phyloP scores from a whole-genome alignment of 2,797 vertebrate genomes.

The Micrastur ruficollis region DNA sequence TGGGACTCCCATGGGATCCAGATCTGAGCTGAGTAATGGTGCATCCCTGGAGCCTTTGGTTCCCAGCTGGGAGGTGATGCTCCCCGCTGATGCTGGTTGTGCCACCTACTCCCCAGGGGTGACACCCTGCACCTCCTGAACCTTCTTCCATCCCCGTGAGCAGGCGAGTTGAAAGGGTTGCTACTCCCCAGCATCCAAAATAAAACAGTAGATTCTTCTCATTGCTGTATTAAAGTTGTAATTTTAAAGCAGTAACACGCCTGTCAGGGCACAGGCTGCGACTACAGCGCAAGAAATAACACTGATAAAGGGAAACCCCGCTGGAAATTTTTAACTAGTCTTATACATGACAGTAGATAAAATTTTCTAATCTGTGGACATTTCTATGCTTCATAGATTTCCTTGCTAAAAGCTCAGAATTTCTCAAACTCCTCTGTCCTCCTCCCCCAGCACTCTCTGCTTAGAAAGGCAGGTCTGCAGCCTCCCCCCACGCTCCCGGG shows the following conservation, averaged over 20 bases:
- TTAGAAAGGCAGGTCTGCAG: background rate
- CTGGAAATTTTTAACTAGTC: conserved; percentile 29
- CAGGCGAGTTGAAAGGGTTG: background rate
- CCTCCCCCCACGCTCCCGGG: rapidly evolving
- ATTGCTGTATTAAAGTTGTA: background rate
- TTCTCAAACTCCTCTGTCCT: background rate
- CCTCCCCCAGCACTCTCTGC: background rate
- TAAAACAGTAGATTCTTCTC: background rate
- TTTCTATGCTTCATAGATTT: background rate
- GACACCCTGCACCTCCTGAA: background rate
- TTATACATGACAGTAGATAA: conserved; percentile 7
- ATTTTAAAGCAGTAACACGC: background rate
- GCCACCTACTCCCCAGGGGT: background rate
- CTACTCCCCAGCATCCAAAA: background rate
- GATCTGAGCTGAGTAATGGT: background rate
- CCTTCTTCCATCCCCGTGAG: background rate
- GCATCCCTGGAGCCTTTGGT: rapidly evolving
- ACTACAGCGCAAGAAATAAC: background rate
- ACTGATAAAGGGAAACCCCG: background rate
- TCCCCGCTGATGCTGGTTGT: background rate
- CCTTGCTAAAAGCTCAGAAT: background rate
- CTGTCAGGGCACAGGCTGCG: background rate
- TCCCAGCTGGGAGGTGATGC: background rate
- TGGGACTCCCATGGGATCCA: background rate
- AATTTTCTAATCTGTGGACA: background rate